These are phyloP conservation scores for Drosophila borborema DNA, from an alignment of 2,888 invertebrate species.

Conservation along the genomic window DNA sequence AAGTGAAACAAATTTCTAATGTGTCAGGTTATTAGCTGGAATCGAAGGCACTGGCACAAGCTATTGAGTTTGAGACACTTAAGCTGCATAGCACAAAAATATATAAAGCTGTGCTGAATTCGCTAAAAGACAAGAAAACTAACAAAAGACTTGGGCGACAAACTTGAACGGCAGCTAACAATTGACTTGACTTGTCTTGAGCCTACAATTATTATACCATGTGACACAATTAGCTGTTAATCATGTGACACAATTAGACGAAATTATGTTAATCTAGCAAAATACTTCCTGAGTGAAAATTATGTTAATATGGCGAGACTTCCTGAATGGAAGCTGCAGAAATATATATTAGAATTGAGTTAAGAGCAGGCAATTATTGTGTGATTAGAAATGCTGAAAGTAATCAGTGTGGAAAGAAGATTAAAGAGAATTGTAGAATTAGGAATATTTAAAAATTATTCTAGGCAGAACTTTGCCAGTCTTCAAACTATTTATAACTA, in stretches of 20 bases:
- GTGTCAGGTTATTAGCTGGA: slow-evolving; percentile 71
- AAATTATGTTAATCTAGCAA: slow-evolving; percentile 8
- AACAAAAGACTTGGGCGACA: slow-evolving; percentile 35
- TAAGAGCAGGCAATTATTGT: background rate
- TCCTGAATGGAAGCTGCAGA: background rate
- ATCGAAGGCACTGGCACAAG: slow-evolving; percentile 58
- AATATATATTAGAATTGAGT: background rate
- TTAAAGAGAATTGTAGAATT: background rate
- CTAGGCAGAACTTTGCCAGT: too few relatives aligned
- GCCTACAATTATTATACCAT: background rate
- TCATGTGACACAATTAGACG: background rate
- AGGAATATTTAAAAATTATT: background rate
- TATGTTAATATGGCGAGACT: slow-evolving; percentile 7
- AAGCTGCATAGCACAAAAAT: background rate
- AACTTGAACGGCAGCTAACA: slow-evolving; percentile 15
- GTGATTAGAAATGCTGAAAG: too few relatives aligned
- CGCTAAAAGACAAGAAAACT: slow-evolving; percentile 15
- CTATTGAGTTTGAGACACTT: slow-evolving; percentile 23
- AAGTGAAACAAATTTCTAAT: slow-evolving; percentile 78
- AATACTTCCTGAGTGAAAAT: slow-evolving; percentile 11
- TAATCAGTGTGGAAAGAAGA: background rate
- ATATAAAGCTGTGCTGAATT: slow-evolving; percentile 44
- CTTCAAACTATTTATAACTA: too few relatives aligned
- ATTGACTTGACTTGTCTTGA: background rate
- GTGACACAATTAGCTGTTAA: slow-evolving; percentile 8